Evolutionary conservation across 2,797 vertebrate genomes (phyloP).

Genomic region (Gambelia wislizenii): DNA sequence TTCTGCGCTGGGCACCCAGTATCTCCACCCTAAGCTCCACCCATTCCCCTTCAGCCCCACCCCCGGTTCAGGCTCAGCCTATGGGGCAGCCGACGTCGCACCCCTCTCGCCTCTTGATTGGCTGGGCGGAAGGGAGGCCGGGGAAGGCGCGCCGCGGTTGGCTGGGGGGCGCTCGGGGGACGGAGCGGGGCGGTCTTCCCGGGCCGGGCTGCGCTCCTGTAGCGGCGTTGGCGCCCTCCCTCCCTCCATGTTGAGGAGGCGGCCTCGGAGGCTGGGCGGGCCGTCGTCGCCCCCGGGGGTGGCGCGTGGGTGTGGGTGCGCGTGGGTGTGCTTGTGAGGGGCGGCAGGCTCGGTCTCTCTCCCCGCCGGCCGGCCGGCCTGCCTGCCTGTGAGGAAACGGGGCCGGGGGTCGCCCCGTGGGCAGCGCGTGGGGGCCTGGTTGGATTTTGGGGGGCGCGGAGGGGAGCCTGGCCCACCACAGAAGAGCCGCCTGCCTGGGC

Average conservation of each 20-base stretch:
- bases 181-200: rapidly evolving
- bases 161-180: rapidly evolving
- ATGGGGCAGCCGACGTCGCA: not conserved
- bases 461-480: no score
- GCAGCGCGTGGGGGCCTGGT: no score
- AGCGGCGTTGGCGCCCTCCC: not conserved
- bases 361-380: no score
- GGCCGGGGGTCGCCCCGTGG: no score
- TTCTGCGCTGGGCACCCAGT: rapidly evolving
- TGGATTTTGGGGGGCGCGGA: no score
- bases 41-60: not conserved
- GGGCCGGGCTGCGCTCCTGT: slow-evolving; percentile 29
- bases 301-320: no score
- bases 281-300: not conserved
- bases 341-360: no score
- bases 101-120: not conserved
- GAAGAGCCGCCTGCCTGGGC: no score
- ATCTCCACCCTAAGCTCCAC: not conserved
- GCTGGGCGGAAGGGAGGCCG: not conserved
- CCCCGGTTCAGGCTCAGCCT: not conserved
- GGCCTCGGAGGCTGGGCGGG: slow-evolving; percentile 9
- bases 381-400: no score
- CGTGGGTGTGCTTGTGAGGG: no score
- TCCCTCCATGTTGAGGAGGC: slow-evolving; percentile 60
- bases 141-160: not conserved